A percentile compares a stretch with the other conserved stretches of the same genome.
These are phyloP conservation scores for Trochalopteron elliotii DNA, from an alignment of 2,113 vertebrate genomes.

Conservation along the genomic window DNA sequence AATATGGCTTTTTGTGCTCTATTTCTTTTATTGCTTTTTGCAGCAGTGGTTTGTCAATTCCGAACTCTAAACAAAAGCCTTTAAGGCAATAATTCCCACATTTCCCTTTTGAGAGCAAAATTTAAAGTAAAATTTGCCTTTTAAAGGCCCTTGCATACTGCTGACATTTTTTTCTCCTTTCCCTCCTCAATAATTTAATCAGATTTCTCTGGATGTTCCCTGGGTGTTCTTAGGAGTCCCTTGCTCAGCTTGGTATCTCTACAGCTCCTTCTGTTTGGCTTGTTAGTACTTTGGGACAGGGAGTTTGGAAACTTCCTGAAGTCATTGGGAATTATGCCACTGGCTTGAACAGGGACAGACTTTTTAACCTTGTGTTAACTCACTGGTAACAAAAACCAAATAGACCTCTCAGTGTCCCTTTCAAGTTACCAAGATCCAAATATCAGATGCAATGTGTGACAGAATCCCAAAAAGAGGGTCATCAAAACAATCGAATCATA, in stretches of 20 bases:
- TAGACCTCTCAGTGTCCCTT: slow-evolving; percentile 25
- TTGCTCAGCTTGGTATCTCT: neutral
- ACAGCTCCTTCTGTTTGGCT: neutral
- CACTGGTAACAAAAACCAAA: slow-evolving; percentile 31
- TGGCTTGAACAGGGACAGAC: neutral
- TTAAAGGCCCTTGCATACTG: neutral
- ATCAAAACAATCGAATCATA: slow-evolving; percentile 57
- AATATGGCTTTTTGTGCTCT: neutral
- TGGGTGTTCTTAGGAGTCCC: neutral
- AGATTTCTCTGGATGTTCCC: neutral
- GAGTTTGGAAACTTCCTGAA: slow-evolving; percentile 14
- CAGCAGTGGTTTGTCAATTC: neutral
- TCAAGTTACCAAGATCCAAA: slow-evolving; percentile 49
- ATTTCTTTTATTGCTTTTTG: neutral
- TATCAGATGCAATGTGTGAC: slow-evolving; percentile 54
- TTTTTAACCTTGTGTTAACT: slow-evolving; percentile 33
- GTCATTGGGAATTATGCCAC: neutral
- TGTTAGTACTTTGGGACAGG: neutral
- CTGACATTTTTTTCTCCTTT: neutral
- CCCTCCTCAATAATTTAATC: neutral
- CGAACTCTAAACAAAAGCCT: neutral
- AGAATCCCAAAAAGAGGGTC: slow-evolving; percentile 53
- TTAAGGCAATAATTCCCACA: neutral
- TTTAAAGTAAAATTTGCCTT: neutral
- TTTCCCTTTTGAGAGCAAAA: neutral